phyloP scores from a whole-genome alignment of 2,113 vertebrate species.

The Thalassoma bifasciatum region DNA sequence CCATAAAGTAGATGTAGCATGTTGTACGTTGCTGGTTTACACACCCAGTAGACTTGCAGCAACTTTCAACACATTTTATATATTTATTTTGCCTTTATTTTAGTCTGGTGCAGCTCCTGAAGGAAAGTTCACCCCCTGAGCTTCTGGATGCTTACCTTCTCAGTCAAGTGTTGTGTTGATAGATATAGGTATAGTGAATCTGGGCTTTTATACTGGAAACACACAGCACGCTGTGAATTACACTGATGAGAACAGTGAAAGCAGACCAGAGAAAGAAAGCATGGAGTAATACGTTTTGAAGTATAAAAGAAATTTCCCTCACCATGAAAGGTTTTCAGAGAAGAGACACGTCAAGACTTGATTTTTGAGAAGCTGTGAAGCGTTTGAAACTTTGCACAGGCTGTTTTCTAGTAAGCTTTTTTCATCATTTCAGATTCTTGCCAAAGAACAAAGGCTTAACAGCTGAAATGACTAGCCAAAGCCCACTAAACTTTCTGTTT shows the following conservation, averaged over 20 bases:
- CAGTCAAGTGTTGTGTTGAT: neutral
- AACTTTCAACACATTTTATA: neutral
- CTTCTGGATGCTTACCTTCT: neutral
- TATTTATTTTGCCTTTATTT: neutral
- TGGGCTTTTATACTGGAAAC: neutral
- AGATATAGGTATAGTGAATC: neutral
- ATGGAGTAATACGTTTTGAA: neutral
- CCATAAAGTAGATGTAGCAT: conserved; percentile 3
- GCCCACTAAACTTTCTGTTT: too few relatives aligned
- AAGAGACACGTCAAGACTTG: neutral
- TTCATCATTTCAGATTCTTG: neutral
- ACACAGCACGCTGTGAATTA: neutral
- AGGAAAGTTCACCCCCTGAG: conserved; percentile 1
- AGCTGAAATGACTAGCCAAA: too few relatives aligned
- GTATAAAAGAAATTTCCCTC: neutral
- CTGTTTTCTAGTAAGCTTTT: neutral
- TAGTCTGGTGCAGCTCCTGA: neutral
- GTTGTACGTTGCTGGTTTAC: too few relatives aligned
- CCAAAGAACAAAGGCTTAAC: neutral
- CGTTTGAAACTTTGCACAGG: neutral
- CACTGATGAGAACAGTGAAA: neutral
- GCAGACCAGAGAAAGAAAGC: neutral
- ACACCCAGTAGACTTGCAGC: neutral
- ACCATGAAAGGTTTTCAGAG: neutral
- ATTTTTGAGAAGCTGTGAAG: neutral